Evolutionary conservation across 1,140 invertebrate species (phyloP).

Genomic region (Geopemphigus sp.): DNA sequence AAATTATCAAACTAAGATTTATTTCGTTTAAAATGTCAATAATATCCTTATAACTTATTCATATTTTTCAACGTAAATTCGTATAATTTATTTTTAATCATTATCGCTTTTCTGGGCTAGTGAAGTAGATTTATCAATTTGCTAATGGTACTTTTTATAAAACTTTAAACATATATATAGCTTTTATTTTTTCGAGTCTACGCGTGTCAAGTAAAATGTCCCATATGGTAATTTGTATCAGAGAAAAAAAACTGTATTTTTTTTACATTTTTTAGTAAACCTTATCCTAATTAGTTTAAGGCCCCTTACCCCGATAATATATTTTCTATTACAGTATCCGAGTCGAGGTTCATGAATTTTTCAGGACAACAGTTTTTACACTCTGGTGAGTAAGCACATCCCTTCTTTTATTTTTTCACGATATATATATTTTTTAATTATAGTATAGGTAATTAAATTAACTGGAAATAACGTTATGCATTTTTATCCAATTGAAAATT

Average conservation of each 20-base stretch:
- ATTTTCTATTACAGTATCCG: constrained; percentile 29
- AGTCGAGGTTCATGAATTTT: constrained; percentile 34
- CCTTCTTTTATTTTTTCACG: background rate
- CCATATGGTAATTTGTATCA: constrained; percentile 20
- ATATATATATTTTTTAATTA: constrained; percentile 6
- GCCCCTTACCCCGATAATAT: constrained; percentile 19
- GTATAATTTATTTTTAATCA: background rate
- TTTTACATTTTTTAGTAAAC: constrained; percentile 2
- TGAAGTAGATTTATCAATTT: constrained; percentile 4
- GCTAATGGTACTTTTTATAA: constrained; percentile 16
- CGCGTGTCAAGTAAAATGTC: background rate
- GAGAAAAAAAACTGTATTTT: constrained; percentile 18
- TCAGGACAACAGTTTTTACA: constrained; percentile 40
- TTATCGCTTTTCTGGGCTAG: background rate
- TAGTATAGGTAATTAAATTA: constrained; percentile 23
- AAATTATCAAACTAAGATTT: too few species aligned
- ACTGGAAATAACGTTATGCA: background rate
- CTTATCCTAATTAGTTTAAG: constrained; percentile 43
- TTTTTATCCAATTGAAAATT: background rate
- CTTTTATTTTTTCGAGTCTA: background rate
- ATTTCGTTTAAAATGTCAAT: background rate
- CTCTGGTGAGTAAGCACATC: background rate
- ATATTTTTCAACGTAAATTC: too few species aligned
- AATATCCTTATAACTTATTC: too few species aligned
- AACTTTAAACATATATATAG: too few species aligned